Base-by-base conservation (phyloP, 2,888 invertebrate species). In the Brachypalpus laphriformis region DNA sequence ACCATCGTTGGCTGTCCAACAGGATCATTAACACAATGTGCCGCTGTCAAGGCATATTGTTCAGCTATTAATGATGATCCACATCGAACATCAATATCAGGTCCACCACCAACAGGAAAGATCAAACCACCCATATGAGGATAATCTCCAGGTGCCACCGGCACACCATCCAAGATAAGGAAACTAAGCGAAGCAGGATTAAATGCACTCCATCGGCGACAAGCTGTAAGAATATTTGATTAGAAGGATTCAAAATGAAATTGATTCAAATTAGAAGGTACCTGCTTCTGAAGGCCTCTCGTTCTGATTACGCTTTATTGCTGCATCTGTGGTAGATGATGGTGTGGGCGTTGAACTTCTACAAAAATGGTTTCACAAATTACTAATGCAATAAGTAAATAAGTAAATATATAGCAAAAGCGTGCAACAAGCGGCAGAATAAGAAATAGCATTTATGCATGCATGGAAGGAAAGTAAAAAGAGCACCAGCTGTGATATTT, bases 101-200 rank as follows among this genome's bases (percentile, higher is more conserved):
- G 2, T 5, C 63, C 86, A n/a, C 56, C 70, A 31, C 45, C 70
- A 11, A 25, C 45, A 0, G 65, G 45, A 71, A 85, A 88, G 6
- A 87, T 68, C 1, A 87, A 56, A 9, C 81, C 88, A 18, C 75
- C 88, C 87, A 88, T 87, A 34, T 88, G 88, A 0, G 88, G 88
- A 66, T 80, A 89, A 63, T 88, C 89, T 11, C 88, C 89, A 9
- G 81, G 56, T 0, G 34, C 49, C 2, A 87, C 76, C 28, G 81
- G 76, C 8, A 70, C 9, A 3, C 88, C 88, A 49, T 87, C 87
- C 9, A 88, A 34, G 8, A 88, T 88, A 18, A 88, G 87, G 0
- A 87, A 68, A 7, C 75, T 59, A 1, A 72, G 65, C n/a, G 51
- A 47, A 11, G 66, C 25, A 6, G 70, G 74, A 34, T 75, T 47